These are phyloP conservation scores for Cherax destructor DNA, from an alignment of 1,140 invertebrate genomes.

Conservation along the genomic window DNA sequence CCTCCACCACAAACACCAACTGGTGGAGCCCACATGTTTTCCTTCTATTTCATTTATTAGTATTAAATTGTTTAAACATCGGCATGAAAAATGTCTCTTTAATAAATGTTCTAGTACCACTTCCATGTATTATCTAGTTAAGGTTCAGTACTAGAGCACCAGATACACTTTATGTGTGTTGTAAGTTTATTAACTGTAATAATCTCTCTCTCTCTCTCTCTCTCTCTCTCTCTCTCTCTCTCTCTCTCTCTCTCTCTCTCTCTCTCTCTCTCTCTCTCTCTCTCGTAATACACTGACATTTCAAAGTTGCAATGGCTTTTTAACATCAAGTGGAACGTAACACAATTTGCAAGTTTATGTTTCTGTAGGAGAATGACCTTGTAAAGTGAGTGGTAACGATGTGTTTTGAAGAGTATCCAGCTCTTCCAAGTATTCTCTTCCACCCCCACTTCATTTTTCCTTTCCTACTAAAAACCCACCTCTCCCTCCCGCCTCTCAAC, in stretches of 20 bases:
- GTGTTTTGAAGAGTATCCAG: background rate
- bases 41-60: too few relatives aligned
- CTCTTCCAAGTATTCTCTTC: background rate
- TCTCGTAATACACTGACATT: slow-evolving; percentile 4
- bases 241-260: background rate
- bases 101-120: too few relatives aligned
- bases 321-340: slow-evolving; percentile 33
- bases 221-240: slow-evolving; percentile 40
- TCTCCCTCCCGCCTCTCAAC: too few relatives aligned
- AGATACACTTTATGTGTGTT: too few relatives aligned
- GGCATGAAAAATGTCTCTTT: too few relatives aligned
- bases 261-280: background rate
- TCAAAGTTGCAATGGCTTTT: slow-evolving; percentile 4
- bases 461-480: too few relatives aligned
- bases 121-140: too few relatives aligned
- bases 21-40: too few relatives aligned
- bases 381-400: slow-evolving; percentile 24
- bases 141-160: too few relatives aligned
- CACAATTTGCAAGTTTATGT: slow-evolving; percentile 51
- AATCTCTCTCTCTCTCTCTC: slow-evolving; percentile 35
- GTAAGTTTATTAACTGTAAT: background rate
- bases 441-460: background rate
- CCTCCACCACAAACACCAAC: too few relatives aligned
- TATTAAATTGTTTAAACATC: too few relatives aligned
- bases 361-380: slow-evolving; percentile 45